phyloP scores from a whole-genome alignment of 2,113 vertebrate species.

The Syngnathus scovelli region DNA sequence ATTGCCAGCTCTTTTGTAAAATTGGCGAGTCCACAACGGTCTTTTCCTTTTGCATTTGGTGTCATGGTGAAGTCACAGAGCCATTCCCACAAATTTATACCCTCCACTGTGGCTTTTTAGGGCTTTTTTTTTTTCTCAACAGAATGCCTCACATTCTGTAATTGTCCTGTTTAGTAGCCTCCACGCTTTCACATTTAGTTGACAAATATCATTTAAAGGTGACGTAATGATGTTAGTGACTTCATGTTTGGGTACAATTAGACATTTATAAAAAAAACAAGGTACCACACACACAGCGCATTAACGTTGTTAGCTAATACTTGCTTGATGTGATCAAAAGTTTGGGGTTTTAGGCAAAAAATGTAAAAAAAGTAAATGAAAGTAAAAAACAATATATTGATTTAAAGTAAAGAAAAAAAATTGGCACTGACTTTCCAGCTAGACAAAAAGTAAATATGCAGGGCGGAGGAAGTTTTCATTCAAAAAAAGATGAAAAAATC shows the following conservation, averaged over 20 bases:
- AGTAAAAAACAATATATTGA: no score
- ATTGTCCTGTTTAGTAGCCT: constrained; percentile 18
- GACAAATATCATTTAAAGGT: not conserved
- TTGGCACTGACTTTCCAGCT: no score
- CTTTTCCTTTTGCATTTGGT: not conserved
- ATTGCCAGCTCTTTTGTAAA: constrained; percentile 14
- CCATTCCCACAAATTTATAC: constrained; percentile 14
- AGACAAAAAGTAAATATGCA: no score
- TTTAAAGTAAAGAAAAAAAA: no score
- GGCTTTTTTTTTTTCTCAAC: not conserved
- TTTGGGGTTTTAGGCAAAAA: no score
- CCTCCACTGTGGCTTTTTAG: constrained; percentile 3
- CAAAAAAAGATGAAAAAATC: no score
- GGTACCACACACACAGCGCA: not conserved
- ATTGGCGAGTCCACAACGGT: not conserved
- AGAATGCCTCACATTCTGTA: constrained; percentile 12
- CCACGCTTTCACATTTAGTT: constrained; percentile 24
- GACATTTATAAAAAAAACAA: not conserved
- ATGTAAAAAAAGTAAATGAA: no score
- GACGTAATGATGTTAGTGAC: not conserved
- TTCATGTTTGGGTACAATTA: not conserved
- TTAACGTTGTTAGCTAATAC: no score
- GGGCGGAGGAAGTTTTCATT: no score
- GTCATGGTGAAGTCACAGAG: constrained; percentile 1
- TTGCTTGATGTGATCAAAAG: no score